phyloP scores from a whole-genome alignment of 2,888 invertebrate genomes.

The Meteorus colon region DNA sequence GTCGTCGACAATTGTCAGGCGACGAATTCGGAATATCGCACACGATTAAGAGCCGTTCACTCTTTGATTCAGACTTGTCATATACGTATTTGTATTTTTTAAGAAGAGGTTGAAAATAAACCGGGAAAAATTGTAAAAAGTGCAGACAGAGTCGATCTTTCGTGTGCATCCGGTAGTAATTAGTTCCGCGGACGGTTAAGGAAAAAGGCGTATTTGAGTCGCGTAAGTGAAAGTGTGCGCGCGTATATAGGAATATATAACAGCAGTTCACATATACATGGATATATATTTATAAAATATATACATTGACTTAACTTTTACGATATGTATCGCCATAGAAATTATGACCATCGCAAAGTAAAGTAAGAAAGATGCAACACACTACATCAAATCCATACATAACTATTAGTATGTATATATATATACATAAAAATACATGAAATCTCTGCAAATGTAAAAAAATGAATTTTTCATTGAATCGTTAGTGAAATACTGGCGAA shows the following conservation, averaged over 20 bases:
- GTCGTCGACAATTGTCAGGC: too few species aligned
- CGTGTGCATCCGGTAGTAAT: slow-evolving; percentile 50
- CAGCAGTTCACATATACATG: slow-evolving; percentile 2
- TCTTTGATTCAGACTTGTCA: too few species aligned
- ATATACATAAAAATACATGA: too few species aligned
- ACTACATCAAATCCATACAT: neutral
- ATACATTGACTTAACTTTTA: slow-evolving; percentile 20
- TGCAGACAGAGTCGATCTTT: slow-evolving; percentile 45
- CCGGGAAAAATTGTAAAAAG: slow-evolving; percentile 38
- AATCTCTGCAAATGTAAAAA: too few species aligned
- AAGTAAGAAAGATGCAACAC: neutral
- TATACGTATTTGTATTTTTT: neutral
- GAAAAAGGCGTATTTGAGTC: slow-evolving; percentile 44
- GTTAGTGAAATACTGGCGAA: too few species aligned
- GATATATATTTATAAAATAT: slow-evolving; percentile 33
- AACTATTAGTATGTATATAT: neutral
- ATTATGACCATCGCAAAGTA: slow-evolving; percentile 39
- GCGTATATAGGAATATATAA: neutral
- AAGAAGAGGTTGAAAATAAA: neutral
- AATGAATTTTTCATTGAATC: too few species aligned
- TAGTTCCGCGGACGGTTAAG: slow-evolving; percentile 53
- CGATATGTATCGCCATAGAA: slow-evolving; percentile 48
- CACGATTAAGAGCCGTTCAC: too few species aligned
- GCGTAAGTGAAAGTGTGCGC: slow-evolving; percentile 47
- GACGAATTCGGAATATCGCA: too few species aligned